phyloP scores from a whole-genome alignment of 2,113 vertebrate species.

The Ptyas mucosa region DNA sequence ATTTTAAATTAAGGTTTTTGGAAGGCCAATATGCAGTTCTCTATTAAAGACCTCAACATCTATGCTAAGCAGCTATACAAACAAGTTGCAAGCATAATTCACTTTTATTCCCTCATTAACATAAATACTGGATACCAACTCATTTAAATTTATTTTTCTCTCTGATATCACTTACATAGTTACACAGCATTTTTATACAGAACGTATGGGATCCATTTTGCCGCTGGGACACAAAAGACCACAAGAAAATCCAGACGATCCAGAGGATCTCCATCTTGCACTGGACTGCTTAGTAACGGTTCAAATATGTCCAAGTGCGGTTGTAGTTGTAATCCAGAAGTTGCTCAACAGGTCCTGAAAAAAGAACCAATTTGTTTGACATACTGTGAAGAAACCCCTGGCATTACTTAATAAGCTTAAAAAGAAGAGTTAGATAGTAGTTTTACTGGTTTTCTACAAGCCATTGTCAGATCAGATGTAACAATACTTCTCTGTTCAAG shows the following conservation, averaged over 20 bases:
- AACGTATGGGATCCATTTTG: slow-evolving; percentile 15
- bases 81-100: neutral
- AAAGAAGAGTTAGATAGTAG: neutral
- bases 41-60: neutral
- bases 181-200: slow-evolving; percentile 17
- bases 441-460: neutral
- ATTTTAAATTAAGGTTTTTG: neutral
- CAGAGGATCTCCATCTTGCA: slow-evolving; percentile 4
- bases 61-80: neutral
- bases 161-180: slow-evolving; percentile 41
- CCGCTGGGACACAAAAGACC: slow-evolving; percentile 8
- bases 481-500: neutral
- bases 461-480: neutral
- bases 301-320: slow-evolving; percentile 93
- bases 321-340: slow-evolving; percentile 93
- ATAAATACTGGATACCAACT: slow-evolving; percentile 19
- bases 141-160: slow-evolving; percentile 38
- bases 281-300: slow-evolving; percentile 77
- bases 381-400: neutral
- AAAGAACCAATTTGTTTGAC: slow-evolving; percentile 49
- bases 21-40: neutral
- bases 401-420: neutral
- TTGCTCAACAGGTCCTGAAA: slow-evolving; percentile 87
- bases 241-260: neutral
- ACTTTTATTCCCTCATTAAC: neutral